Evolutionary conservation across 2,113 vertebrate species (phyloP), one percentile per base, ranked within the genome.

Genomic region (Amazona vittata): DNA sequence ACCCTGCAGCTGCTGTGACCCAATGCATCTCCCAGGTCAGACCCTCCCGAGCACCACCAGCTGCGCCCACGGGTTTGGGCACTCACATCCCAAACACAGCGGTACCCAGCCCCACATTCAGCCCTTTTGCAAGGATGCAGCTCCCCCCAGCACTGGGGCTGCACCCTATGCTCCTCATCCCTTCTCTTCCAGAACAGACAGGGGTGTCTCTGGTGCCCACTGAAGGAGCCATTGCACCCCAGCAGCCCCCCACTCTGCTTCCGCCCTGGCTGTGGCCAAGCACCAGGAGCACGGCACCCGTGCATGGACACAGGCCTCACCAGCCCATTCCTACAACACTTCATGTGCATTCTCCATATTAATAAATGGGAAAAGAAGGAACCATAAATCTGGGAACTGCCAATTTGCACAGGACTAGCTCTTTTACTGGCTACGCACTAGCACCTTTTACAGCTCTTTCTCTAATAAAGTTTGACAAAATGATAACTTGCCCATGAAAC

Each of bases 381-480:
- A 91, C 89, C 97, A 98, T 98, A 98, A 98, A 98, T 98, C 98
- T 96, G 52, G 43, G 86, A 95, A 64, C 97, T 98, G 98, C 97
- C 97, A 98, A 98, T 98, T 98, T 98, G 96, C 98, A 96, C 73
- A 89, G 97, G 98, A 96, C 98, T 96, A 85, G 97, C 98, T 98
- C 98, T 98, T 97, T 98, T 97, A 97, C 98, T 60, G 97, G 98
- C 98, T 97, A 98, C 80, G 98, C 98, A 98, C 98, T 98, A 98
- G 97, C 98, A 98, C 98, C 96, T 98, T 98, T 98, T 98, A 98
- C 98, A n/a, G n/a, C n/a, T n/a, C 97, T 97, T 98, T 97, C 98
- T 97, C 98, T 98, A 98, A 98, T 98, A 98, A 98, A 98, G 98
- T 98, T 98, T 98, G 98, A 98, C 98, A 98, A 98, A 98, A 98